Conservation (phyloP, 37 sponge, comb jelly and placozoan species). For the Agelas oroides region DNA sequence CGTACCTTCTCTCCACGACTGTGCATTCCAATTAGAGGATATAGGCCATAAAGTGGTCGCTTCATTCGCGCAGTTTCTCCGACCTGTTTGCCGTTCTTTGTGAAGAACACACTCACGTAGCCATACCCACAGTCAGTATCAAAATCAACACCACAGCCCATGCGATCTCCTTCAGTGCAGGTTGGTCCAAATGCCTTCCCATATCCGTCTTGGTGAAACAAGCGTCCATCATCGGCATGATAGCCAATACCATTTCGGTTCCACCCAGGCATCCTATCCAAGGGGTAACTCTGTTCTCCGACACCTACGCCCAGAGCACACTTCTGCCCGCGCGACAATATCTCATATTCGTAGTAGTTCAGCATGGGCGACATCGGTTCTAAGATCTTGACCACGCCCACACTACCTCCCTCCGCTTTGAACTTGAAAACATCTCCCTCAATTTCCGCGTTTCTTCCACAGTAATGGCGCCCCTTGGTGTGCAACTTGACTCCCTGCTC, state of each 20-base stretch:
- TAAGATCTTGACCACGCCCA: slow-evolving; percentile 78
- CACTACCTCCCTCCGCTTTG: slow-evolving; percentile 31
- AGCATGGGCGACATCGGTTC: slow-evolving; percentile 78
- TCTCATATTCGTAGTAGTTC: slow-evolving; percentile 83
- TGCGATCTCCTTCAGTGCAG: slow-evolving; percentile 75
- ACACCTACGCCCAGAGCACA: slow-evolving; percentile 76
- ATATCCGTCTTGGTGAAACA: slow-evolving; percentile 70
- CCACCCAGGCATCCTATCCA: slow-evolving; percentile 83
- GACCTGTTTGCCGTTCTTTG: slow-evolving; percentile 80
- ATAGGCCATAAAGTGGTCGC: slow-evolving; percentile 74
- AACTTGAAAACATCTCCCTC: slow-evolving; percentile 67
- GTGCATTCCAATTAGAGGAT: slow-evolving; percentile 83
- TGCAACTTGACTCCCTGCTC: slow-evolving; percentile 50
- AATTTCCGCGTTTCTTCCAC: slow-evolving; percentile 51
- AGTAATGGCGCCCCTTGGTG: slow-evolving; percentile 38
- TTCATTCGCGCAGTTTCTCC: slow-evolving; percentile 64
- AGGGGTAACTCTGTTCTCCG: slow-evolving; percentile 52
- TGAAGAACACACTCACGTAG: slow-evolving; percentile 82
- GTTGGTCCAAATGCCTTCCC: slow-evolving; percentile 74
- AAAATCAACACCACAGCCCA: slow-evolving; percentile 83
- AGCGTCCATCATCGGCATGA: slow-evolving; percentile 79
- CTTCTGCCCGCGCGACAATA: slow-evolving; percentile 55
- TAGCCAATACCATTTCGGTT: slow-evolving; percentile 79
- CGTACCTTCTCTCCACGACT: slow-evolving; percentile 76
- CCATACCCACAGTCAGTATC: slow-evolving; percentile 50